Percentiles rank a stretch among this genome's conserved stretches.
These are phyloP conservation scores for Plebejus argus DNA, from an alignment of 2,888 invertebrate species.

Conservation along the genomic window DNA sequence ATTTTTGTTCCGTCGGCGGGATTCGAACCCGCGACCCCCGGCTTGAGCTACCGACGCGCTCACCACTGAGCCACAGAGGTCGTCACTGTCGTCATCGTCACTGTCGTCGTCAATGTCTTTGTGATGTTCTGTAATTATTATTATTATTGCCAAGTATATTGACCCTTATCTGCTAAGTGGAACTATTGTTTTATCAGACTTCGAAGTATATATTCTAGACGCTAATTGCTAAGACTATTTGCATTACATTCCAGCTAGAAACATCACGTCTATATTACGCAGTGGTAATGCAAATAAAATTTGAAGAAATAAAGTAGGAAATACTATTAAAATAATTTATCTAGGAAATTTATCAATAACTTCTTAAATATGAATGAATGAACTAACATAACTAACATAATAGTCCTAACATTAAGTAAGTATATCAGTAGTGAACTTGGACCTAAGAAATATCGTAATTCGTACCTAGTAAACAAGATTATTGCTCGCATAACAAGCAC, in stretches of 20 bases:
- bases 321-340: not conserved
- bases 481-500: too few species aligned
- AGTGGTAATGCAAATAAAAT: not conserved
- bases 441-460: too few species aligned
- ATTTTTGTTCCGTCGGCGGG: too few species aligned
- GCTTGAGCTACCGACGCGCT: too few species aligned
- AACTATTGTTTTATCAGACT: slow-evolving; percentile 50
- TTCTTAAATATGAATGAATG: not conserved
- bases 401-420: slow-evolving; percentile 17
- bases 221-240: slow-evolving; percentile 11
- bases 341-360: too few species aligned
- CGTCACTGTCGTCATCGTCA: too few species aligned
- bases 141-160: slow-evolving; percentile 5
- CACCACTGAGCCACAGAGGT: too few species aligned
- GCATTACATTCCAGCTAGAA: slow-evolving; percentile 17
- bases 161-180: slow-evolving; percentile 48
- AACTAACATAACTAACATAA: too few species aligned
- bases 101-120: too few species aligned
- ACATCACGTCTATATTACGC: not conserved
- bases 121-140: not conserved
- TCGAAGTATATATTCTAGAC: slow-evolving; percentile 5
- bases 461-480: too few species aligned
- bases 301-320: not conserved
- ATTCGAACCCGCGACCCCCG: too few species aligned
- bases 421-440: slow-evolving; percentile 31